Percentiles rank a stretch among this genome's conserved stretches.
Conservation (phyloP, 2,113 vertebrate genomes). For the Romanogobio albipinnatus region DNA sequence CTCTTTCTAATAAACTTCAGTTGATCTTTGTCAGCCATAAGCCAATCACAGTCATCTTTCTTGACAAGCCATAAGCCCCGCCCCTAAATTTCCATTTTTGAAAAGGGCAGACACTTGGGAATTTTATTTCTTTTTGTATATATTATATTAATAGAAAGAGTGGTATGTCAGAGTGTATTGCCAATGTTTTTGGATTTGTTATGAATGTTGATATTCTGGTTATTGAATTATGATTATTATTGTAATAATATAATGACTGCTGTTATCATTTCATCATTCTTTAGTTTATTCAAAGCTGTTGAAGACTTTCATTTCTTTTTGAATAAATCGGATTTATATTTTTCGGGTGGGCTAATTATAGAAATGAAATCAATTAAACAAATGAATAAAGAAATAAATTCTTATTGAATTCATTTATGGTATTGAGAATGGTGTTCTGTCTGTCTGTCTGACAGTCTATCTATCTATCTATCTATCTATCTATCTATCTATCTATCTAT, state of each 20-base stretch:
- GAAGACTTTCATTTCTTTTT: conserved; percentile 68
- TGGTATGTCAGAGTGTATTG: conserved; percentile 80
- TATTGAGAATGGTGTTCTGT: not conserved
- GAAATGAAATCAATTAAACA: conserved; percentile 80
- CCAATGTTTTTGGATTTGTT: conserved; percentile 81
- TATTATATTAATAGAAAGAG: conserved; percentile 80
- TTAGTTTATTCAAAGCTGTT: conserved; percentile 74
- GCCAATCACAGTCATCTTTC: conserved; percentile 70
- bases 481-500: not conserved
- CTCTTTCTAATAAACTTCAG: conserved; percentile 71
- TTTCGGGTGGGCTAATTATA: conserved; percentile 79
- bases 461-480: conserved; percentile 3
- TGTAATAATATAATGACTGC: conserved; percentile 78
- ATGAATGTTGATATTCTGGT: conserved; percentile 84
- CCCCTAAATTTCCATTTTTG: conserved; percentile 71
- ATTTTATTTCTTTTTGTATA: conserved; percentile 64
- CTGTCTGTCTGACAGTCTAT: not conserved
- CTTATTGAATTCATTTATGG: conserved; percentile 64
- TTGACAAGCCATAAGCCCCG: conserved; percentile 81
- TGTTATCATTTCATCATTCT: conserved; percentile 73
- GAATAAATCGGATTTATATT: conserved; percentile 82
- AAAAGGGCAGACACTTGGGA: conserved; percentile 79
- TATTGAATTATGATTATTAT: conserved; percentile 71
- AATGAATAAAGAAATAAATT: conserved; percentile 82
- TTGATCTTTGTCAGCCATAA: conserved; percentile 64